These are phyloP conservation scores for Lycocerus yunnanus DNA, from an alignment of 2,888 invertebrate species.

Conservation along the genomic window DNA sequence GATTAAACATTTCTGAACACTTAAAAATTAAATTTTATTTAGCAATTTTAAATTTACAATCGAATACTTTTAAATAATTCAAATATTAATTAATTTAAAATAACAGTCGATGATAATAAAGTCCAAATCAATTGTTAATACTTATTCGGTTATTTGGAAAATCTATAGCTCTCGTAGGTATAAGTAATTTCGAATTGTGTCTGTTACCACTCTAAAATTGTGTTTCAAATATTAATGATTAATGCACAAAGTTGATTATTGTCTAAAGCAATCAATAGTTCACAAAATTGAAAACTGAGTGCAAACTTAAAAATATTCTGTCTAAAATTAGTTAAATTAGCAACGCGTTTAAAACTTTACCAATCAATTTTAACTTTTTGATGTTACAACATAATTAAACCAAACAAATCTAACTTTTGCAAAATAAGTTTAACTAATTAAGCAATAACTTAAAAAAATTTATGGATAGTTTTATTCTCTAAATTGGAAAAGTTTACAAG, in stretches of 20 bases:
- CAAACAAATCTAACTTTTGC: not conserved
- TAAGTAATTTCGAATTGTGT: not conserved
- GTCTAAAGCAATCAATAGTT: not conserved
- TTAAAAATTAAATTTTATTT: too few relatives aligned
- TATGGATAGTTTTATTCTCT: not conserved
- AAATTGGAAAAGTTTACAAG: not conserved
- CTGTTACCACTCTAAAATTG: not conserved
- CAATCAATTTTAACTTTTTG: slow-evolving; percentile 3
- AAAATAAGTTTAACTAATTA: not conserved
- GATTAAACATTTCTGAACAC: not conserved
- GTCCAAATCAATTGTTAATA: not conserved
- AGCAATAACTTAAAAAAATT: not conserved
- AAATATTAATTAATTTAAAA: not conserved
- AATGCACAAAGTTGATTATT: not conserved
- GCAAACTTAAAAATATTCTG: not conserved
- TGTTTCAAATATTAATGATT: not conserved
- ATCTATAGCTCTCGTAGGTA: not conserved
- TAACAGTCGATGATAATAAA: not conserved
- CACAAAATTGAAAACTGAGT: not conserved
- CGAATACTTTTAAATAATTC: too few relatives aligned
- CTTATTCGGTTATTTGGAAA: not conserved
- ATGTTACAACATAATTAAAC: not conserved
- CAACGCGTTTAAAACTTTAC: slow-evolving; percentile 1
- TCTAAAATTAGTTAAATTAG: not conserved
- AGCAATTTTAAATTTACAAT: too few relatives aligned